Conservation (phyloP, 2,113 vertebrate genomes). For the Rhabdomys dilectus region DNA sequence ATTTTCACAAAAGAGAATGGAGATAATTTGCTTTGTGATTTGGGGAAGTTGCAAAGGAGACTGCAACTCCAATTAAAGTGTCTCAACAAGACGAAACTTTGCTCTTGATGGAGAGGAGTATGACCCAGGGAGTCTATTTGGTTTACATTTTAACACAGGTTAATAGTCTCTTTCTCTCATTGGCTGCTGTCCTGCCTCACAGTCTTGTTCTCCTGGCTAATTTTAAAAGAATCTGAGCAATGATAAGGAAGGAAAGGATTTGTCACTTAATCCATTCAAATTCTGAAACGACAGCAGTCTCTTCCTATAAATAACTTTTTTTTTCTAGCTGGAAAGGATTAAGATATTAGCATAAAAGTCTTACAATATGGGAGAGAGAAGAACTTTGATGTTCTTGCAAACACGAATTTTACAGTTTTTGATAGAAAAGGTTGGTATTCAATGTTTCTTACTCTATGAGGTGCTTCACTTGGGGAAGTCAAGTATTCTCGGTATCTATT, state of each 20-base stretch:
- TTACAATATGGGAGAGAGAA: neutral
- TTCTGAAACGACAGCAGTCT: neutral
- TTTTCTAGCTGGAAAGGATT: neutral
- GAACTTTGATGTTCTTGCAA: neutral
- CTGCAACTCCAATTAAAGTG: neutral
- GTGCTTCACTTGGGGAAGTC: neutral
- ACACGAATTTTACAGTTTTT: neutral
- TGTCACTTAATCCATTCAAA: neutral
- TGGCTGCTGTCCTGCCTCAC: neutral
- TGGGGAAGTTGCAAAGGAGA: neutral
- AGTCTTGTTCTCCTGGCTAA: neutral
- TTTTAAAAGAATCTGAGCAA: neutral
- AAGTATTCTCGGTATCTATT: neutral
- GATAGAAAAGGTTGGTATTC: neutral
- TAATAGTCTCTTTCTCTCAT: neutral
- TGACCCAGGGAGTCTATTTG: neutral
- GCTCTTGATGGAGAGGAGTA: neutral
- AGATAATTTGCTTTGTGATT: constrained; percentile 35
- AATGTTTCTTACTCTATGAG: neutral
- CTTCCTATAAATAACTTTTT: neutral
- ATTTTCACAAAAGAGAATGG: neutral
- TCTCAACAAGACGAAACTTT: neutral
- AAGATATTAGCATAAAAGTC: neutral
- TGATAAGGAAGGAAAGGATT: neutral
- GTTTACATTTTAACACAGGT: neutral